Conservation (phyloP, 2,113 vertebrate species). For the human region DNA sequence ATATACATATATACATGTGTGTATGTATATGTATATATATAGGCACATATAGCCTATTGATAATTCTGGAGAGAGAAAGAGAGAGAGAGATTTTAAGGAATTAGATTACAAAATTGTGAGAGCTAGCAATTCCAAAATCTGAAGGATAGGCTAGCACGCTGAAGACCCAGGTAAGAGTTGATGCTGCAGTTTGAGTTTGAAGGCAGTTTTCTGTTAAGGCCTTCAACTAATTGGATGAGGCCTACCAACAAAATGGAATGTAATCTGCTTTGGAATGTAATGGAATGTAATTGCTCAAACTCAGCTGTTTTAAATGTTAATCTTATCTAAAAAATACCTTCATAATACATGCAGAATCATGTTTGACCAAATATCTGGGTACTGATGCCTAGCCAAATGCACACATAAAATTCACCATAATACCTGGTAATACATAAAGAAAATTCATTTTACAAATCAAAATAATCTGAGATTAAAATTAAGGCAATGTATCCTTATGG, state of each 20-base stretch:
- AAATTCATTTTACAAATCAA: background rate
- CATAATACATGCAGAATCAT: background rate
- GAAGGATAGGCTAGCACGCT: background rate
- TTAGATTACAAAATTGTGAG: background rate
- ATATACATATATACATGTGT: background rate
- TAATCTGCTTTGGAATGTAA: background rate
- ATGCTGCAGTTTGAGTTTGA: background rate
- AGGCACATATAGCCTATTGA: background rate
- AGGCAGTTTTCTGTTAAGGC: background rate
- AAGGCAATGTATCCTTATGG: background rate
- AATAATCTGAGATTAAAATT: background rate
- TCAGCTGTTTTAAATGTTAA: background rate
- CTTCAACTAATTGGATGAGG: background rate
- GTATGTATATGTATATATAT: background rate
- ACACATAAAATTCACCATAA: background rate
- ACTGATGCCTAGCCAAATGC: background rate
- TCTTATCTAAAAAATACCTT: background rate
- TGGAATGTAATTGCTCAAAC: background rate
- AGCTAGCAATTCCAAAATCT: background rate
- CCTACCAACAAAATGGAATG: background rate
- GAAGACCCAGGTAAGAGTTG: background rate
- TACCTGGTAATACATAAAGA: background rate
- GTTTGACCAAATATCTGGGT: background rate
- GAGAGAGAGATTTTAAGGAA: background rate
- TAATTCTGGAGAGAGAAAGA: background rate